Base-by-base conservation (phyloP, 2,113 vertebrate species). In the Haemorhous mexicanus region DNA sequence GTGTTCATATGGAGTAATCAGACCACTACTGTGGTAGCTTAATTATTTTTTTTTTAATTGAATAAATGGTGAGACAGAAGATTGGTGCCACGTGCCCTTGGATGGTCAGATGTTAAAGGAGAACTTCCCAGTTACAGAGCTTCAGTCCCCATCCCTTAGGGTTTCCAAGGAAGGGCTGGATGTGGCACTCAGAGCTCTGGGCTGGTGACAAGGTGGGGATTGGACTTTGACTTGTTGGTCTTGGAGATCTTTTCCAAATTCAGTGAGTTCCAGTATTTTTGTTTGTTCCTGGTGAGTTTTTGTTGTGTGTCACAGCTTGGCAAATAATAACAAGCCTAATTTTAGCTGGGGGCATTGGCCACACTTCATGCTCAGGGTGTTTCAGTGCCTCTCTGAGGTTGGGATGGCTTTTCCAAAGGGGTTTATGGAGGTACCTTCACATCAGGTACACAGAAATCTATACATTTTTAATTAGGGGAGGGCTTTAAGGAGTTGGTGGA, bases 81-180 rank as follows among this genome's bases (percentile, higher is more conserved):
- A 72, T 21, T 11, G 53, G 17, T 41, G 9, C 44, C 14, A 3
- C 0, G 0, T 72, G 52, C 43, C 26, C 0, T 1, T 33, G 19
- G 9, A 3, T 16, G 50, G 19, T 37, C 28, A 32, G 50, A 14
- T 58, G 23, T 4, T 20, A 66, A 22, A 88, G 56, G 30, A 93
- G 26, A 84, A 9, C 33, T 72, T 63, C 9, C 14, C 1, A 12
- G 13, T 28, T 35, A 0, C 4, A 9, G 27, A 33, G 14, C 9
- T 79, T 12, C 61, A 17, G 44, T 52, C 3, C 7, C 10, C 18
- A 23, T 81, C 18, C 44, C 32, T 74, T 33, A 0, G 46, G 35
- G 13, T 59, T 52, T 50, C 44, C 68, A 8, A 1, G 68, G 75
- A 30, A 30, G 14, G 56, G 1, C 20, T 47, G 55, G 15, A 20